phyloP scores from a whole-genome alignment of 2,113 vertebrate species.

The Nothoprocta perdicaria region DNA sequence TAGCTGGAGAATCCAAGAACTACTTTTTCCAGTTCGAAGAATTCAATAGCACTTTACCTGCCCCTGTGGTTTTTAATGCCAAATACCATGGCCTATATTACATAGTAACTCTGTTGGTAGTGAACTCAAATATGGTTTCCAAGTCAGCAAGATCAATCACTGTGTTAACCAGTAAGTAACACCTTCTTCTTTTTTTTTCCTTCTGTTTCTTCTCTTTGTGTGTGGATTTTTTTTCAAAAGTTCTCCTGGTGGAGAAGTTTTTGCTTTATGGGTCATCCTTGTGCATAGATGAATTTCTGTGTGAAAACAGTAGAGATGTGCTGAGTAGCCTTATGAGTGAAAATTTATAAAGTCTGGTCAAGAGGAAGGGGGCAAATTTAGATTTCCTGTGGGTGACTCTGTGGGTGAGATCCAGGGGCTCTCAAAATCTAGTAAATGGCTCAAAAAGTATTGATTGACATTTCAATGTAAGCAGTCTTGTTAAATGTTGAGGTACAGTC shows the following conservation, averaged over 20 bases:
- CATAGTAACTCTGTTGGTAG: constrained; percentile 85
- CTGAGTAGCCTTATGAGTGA: neutral
- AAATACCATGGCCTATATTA: constrained; percentile 91
- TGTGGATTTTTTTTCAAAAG: neutral
- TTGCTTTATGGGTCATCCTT: neutral
- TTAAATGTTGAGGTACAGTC: accelerated
- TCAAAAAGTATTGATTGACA: neutral
- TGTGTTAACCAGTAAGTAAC: constrained; percentile 90
- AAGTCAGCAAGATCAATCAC: constrained; percentile 82
- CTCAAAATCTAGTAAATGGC: neutral
- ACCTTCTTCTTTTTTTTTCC: neutral
- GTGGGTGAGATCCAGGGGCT: neutral
- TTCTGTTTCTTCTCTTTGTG: neutral
- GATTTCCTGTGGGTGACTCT: neutral
- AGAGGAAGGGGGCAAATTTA: neutral
- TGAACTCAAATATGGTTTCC: constrained; percentile 80
- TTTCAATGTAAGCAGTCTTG: neutral
- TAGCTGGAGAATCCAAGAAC: constrained; percentile 88
- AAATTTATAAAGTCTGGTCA: neutral
- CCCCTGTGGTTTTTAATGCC: constrained; percentile 86
- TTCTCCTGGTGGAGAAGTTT: neutral
- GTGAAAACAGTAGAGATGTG: neutral
- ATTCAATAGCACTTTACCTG: constrained; percentile 79
- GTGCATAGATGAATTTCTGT: neutral
- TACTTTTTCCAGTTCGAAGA: constrained; percentile 86